phyloP scores from a whole-genome alignment of 35 echinoderm and acorn worm genomes.

The Stichopus chloronotus region DNA sequence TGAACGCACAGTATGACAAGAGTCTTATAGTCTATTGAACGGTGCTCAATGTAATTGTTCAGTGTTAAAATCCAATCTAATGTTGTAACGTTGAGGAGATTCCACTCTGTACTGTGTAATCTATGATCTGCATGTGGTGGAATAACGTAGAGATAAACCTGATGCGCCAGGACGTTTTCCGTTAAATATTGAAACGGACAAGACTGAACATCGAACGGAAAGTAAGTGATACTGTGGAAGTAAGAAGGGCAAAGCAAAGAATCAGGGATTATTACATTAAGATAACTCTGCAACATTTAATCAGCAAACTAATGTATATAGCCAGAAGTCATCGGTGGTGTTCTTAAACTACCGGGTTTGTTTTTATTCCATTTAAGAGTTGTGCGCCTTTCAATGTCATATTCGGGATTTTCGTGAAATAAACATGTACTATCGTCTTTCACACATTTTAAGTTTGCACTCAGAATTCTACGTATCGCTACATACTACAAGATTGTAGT shows the following conservation, averaged over 20 bases:
- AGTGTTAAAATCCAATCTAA: neutral
- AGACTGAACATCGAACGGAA: conserved; percentile 7
- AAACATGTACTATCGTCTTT: no score
- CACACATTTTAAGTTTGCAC: no score
- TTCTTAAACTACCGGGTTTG: no score
- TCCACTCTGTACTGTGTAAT: neutral
- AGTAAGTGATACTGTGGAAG: conserved; percentile 15
- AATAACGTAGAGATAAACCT: neutral
- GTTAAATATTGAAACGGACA: neutral
- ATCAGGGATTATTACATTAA: no score
- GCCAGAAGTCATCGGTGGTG: no score
- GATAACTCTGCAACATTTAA: no score
- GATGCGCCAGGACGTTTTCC: neutral
- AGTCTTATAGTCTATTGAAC: neutral
- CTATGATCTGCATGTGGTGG: neutral
- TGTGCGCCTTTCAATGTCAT: no score
- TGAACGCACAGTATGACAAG: neutral
- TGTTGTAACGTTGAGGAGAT: neutral
- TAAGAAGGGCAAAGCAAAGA: neutral
- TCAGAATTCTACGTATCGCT: no score
- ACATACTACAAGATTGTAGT: no score
- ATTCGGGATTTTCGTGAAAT: no score
- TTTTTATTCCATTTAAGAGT: no score
- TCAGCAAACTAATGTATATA: no score
- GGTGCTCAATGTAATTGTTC: neutral